Evolutionary conservation across 1,140 invertebrate genomes (phyloP).

Genomic region (Dreissena polymorpha): DNA sequence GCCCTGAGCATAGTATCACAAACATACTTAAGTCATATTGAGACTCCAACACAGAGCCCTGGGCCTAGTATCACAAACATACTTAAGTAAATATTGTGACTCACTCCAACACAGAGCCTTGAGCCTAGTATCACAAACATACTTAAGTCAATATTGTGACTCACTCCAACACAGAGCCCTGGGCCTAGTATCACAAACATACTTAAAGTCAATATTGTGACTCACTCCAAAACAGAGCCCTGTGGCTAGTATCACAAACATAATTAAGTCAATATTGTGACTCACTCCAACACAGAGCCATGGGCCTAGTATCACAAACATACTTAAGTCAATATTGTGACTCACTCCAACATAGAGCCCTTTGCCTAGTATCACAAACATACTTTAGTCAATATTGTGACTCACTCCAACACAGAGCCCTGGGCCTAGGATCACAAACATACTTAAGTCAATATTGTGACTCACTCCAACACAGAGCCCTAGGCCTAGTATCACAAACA

Average conservation of each 20-base stretch:
- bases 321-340: too few species aligned
- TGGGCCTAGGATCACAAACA: neutral
- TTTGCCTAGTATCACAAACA: neutral
- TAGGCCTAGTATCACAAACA: neutral
- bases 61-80: too few species aligned
- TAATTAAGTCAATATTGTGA: too few species aligned
- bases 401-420: constrained; percentile 24
- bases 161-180: constrained; percentile 29
- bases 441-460: too few species aligned
- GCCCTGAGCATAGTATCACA: too few species aligned
- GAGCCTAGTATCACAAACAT: too few species aligned
- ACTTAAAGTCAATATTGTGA: too few species aligned
- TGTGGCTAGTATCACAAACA: neutral
- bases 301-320: neutral
- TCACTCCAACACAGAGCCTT: constrained; percentile 26
- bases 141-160: too few species aligned
- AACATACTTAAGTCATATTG: too few species aligned
- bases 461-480: constrained; percentile 24
- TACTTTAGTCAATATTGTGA: too few species aligned
- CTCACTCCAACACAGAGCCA: constrained; percentile 20
- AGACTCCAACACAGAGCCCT: constrained; percentile 29
- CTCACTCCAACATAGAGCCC: constrained; percentile 22
- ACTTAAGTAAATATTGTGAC: too few species aligned
- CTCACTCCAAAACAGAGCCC: constrained; percentile 23
- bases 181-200: too few species aligned